Evolutionary conservation across 2,888 invertebrate species (phyloP), one percentile per base, ranked within the genome.

Genomic region (Cephalotes varians): DNA sequence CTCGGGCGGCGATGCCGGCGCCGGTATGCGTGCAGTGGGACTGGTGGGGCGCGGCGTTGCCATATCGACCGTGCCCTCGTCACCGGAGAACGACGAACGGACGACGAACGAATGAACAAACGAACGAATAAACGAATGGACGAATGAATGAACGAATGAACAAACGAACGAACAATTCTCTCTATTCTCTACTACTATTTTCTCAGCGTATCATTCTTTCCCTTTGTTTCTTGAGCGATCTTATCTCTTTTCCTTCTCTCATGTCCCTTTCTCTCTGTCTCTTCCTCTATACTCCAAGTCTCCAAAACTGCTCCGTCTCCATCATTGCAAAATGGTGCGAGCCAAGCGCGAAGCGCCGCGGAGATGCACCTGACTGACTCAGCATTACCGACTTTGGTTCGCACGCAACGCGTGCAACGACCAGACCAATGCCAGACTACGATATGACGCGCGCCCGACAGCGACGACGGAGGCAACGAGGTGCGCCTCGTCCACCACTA

Each of bases 21-120:
- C 91, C 91, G 92, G 93, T 91, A 91, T 92, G 88, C 87, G 85
- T 86, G 84, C 77, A 90, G 88, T 87, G 88, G 92, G 91, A 93
- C 91, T 83, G 90, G 88, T 88, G 87, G 92, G 92, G 93, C 91
- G 93, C 94, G 92, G 89, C 92, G 94, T 94, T 93, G 94, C 93
- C 94, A 93, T 94, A 94, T 94, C 94, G 94, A 93, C 93, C 94
- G 92, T 90, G 87, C 85, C 87, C 90, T 86, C 90, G 90, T 89
- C 90, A 87, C 87, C 90, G 87, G 87, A 84, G 84, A 85, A 85
- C 86, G 58, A 58, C 65, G 60, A 72, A 25, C 54, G 62, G 74
- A n/a, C 81, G 34, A 47, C 47, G 21, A 34, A 65, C 79, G 58
- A 81, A 81, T 71, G 49, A 87, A 69, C 82, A 18, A 74, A 49